Evolutionary conservation across 37 sponge, comb jelly and placozoan species (phyloP).

Genomic region (Tethya wilhelma): DNA sequence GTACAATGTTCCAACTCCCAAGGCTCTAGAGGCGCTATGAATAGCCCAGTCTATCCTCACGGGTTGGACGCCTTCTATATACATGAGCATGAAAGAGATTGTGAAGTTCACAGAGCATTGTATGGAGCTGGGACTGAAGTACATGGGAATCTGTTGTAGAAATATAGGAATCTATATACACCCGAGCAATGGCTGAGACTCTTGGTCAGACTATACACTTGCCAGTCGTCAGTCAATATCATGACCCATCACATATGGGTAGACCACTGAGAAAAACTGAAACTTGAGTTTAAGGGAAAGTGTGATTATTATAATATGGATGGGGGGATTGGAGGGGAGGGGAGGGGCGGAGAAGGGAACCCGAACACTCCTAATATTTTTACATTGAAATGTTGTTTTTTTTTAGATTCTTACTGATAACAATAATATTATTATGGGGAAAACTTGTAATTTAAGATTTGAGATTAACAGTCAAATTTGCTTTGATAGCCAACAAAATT

Average conservation of each 20-base stretch:
- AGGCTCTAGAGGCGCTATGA: constrained; percentile 39
- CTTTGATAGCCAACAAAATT: too few relatives aligned
- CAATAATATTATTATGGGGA: not conserved
- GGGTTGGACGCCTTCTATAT: constrained; percentile 48
- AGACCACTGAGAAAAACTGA: constrained; percentile 10
- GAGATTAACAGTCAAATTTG: too few relatives aligned
- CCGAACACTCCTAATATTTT: too few relatives aligned
- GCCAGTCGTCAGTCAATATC: constrained; percentile 41
- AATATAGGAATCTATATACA: constrained; percentile 54
- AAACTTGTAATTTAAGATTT: too few relatives aligned
- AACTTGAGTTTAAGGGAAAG: too few relatives aligned
- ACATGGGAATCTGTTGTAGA: constrained; percentile 78
- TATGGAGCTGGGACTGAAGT: constrained; percentile 54
- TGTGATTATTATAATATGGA: too few relatives aligned
- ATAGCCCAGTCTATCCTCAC: constrained; percentile 49
- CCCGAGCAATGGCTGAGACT: constrained; percentile 59
- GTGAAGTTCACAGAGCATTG: constrained; percentile 45
- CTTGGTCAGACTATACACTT: constrained; percentile 26
- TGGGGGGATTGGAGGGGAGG: not conserved
- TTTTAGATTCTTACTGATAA: too few relatives aligned
- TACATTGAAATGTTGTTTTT: too few relatives aligned
- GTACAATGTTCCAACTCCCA: constrained; percentile 39
- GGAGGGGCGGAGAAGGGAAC: not conserved
- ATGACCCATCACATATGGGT: not conserved
- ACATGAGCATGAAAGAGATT: constrained; percentile 37